A percentile compares a stretch with the other conserved stretches of the same genome.
Evolutionary conservation across 2,113 vertebrate genomes (phyloP).

Genomic region (Lanius ludovicianus): DNA sequence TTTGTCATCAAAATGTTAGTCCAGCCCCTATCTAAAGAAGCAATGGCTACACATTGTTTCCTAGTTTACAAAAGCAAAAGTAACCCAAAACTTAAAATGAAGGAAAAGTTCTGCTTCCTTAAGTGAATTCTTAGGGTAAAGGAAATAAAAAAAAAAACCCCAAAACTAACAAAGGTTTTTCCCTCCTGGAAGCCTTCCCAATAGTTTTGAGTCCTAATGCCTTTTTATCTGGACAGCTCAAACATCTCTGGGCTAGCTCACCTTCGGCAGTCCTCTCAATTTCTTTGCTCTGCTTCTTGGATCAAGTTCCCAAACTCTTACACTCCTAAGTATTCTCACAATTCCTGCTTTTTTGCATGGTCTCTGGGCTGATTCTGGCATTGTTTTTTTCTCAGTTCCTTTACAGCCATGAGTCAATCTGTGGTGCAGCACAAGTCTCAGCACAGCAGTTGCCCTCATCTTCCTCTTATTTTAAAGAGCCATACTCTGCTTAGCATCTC

Average conservation of each 20-base stretch:
- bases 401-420: conserved; percentile 55
- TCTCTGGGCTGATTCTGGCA: conserved; percentile 43
- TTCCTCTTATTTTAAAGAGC: background rate
- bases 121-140: background rate
- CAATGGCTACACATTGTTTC: background rate
- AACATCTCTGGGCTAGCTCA: background rate
- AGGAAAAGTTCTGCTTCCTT: background rate
- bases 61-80: background rate
- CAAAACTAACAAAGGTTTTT: background rate
- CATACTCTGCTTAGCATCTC: background rate
- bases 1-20: background rate
- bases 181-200: background rate
- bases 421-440: conserved; percentile 17
- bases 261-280: background rate
- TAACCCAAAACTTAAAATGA: background rate
- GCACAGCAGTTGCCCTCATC: conserved; percentile 36
- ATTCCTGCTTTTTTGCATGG: background rate
- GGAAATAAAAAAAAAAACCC: background rate
- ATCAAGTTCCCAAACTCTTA: background rate
- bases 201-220: background rate
- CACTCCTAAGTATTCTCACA: background rate
- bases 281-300: background rate
- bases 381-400: background rate
- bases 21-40: background rate
- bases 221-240: background rate